phyloP scores from a whole-genome alignment of 2,888 invertebrate genomes.

The Nomada flava region DNA sequence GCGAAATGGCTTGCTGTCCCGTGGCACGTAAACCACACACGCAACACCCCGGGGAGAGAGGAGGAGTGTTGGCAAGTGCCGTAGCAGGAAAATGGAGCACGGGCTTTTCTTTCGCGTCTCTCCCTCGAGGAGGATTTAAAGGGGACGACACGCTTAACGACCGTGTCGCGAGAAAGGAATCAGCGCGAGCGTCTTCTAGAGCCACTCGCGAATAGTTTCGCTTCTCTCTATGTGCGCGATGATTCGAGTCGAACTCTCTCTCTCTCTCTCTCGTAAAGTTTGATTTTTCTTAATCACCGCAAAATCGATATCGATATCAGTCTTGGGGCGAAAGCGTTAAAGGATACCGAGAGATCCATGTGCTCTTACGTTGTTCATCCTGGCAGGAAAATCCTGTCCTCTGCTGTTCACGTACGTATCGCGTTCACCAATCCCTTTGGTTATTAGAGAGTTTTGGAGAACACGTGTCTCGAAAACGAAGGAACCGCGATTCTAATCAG shows the following conservation, averaged over 20 bases:
- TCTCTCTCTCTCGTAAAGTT: not conserved
- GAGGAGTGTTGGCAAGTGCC: not conserved
- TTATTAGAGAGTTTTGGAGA: too few relatives aligned
- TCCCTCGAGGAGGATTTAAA: slow-evolving; percentile 53
- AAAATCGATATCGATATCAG: slow-evolving; percentile 57
- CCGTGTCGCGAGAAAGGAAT: not conserved
- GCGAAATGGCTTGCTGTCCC: not conserved
- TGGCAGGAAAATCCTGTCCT: slow-evolving; percentile 65
- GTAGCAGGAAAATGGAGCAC: not conserved
- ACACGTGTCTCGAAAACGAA: too few relatives aligned
- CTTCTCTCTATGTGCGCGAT: not conserved
- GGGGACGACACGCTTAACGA: slow-evolving; percentile 32
- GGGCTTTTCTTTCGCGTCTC: not conserved
- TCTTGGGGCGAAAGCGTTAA: slow-evolving; percentile 74
- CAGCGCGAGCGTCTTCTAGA: slow-evolving; percentile 6
- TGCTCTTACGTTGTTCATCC: slow-evolving; percentile 78
- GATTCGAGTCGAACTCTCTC: not conserved
- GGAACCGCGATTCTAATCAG: too few relatives aligned
- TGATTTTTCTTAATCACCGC: slow-evolving; percentile 53
- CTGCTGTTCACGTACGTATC: slow-evolving; percentile 70
- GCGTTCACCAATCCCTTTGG: too few relatives aligned
- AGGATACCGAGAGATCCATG: slow-evolving; percentile 50
- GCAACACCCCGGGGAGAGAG: slow-evolving; percentile 13
- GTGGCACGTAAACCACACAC: not conserved
- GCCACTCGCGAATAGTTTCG: not conserved